Evolutionary conservation across 2,888 invertebrate genomes (phyloP).

Genomic region (Caenorhabditis sulstoni): DNA sequence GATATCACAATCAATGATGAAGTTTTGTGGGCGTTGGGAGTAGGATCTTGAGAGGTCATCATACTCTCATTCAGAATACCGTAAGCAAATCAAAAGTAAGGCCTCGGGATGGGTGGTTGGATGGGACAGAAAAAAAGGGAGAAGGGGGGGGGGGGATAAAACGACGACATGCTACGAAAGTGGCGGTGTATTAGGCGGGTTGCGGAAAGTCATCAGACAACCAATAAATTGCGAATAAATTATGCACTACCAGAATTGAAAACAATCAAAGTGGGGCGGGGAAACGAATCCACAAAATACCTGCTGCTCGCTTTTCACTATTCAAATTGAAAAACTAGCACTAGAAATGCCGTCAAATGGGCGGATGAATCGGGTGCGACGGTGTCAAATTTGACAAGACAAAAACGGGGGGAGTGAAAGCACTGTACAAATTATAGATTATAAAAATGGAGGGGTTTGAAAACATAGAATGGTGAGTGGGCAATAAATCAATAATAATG

Average conservation of each 20-base stretch:
- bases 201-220: no score
- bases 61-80: constrained; percentile 39
- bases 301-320: neutral
- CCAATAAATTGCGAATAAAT: neutral
- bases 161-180: no score
- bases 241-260: constrained; percentile 12
- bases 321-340: constrained; percentile 16
- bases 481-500: no score
- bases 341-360: constrained; percentile 30
- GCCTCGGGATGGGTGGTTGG: constrained; percentile 43
- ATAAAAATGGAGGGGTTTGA: neutral
- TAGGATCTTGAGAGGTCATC: constrained; percentile 3
- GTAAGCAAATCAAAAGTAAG: constrained; percentile 61
- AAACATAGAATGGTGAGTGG: constrained; percentile 11
- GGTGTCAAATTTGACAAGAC: neutral
- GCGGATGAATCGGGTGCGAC: neutral
- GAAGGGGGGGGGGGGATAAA: no score
- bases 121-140: constrained; percentile 7
- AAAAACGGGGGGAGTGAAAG: constrained; percentile 35
- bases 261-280: neutral
- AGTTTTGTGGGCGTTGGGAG: neutral
- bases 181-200: no score
- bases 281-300: neutral
- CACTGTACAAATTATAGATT: constrained; percentile 39
- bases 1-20: no score